Base-by-base conservation (phyloP, 2,888 invertebrate species). In the Acrobasis consociella region DNA sequence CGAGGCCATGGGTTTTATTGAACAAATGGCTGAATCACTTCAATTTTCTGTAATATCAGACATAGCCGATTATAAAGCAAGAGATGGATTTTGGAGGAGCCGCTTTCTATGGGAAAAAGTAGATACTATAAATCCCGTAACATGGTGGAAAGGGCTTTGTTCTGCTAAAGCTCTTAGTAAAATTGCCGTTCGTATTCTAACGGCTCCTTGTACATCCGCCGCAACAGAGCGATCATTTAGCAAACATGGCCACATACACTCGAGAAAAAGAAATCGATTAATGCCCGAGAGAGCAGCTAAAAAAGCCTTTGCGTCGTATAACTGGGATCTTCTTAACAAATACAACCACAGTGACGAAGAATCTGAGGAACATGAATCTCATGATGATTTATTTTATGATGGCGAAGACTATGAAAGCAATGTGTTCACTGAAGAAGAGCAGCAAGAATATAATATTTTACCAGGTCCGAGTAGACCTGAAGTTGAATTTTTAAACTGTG, bases 1-100 rank as follows among this genome's bases (percentile, higher is more conserved):
- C 13, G 52, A 52, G 11, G 61, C 61, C n/a, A 61, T 61, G 60
- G 46, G 64, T n/a, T 67, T 62, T 62, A 65, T 67, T 38, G 16
- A 64, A 15, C 59, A 64, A 52, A 22, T 67, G 60, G 59, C 52
- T 10, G 51, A 59, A 50, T 11, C 22, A n/a, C 46, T 64, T 13
- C 55, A 62, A 51, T 16, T 64, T 11, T 31, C 58, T 39, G 51
- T 60, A 16, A 62, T 63, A 38, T 37, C 22, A 49, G 58, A 65
- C 38, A 49, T 63, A 49, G 59, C 65, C 15, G 13, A 56, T 59
- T 65, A 58, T 60, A 66, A 53, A 63, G 60, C 66, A 49, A 64
- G 39, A 61, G 46, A 62, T 46, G 56, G 58, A 11, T 64, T 64
- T 52, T 66, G 64, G 64, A 53, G 58, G 7, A 58, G 51, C n/a